phyloP scores from a whole-genome alignment of 2,113 vertebrate genomes.

The Chloebia gouldiae region DNA sequence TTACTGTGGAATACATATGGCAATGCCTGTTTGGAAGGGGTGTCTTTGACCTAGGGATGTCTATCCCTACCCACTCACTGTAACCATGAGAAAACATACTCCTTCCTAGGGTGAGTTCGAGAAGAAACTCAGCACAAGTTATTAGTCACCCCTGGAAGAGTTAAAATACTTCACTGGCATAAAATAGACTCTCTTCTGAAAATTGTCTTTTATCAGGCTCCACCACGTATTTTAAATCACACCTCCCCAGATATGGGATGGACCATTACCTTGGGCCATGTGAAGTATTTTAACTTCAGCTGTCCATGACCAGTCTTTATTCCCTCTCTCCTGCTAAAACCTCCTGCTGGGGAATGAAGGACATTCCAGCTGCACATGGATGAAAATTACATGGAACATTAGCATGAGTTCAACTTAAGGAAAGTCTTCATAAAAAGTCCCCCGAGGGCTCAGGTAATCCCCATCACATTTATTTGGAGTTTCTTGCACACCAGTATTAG shows the following conservation, averaged over 20 bases:
- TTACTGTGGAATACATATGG: not conserved
- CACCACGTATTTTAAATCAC: not conserved
- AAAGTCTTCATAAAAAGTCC: not conserved
- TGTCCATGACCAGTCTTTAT: not conserved
- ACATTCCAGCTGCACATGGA: not conserved
- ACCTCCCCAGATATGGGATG: not conserved
- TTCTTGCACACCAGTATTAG: not conserved
- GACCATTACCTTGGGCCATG: not conserved
- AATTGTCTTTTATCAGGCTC: not conserved
- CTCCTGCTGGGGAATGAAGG: not conserved
- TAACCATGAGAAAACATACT: fast-evolving
- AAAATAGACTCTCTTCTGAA: not conserved
- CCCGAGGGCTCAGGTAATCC: not conserved
- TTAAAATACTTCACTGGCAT: not conserved
- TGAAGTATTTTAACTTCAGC: not conserved
- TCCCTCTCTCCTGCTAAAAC: not conserved
- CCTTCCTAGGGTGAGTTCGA: not conserved
- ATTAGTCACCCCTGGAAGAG: not conserved
- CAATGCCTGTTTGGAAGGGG: not conserved
- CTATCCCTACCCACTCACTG: not conserved
- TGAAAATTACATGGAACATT: constrained; percentile 11
- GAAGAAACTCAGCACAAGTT: not conserved
- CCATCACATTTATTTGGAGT: not conserved
- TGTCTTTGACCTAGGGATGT: not conserved
- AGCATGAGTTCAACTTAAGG: not conserved